Percentiles rank a stretch among this genome's conserved stretches.
Conservation (phyloP, 2,113 vertebrate species). For the Brienomyrus brachyistius region DNA sequence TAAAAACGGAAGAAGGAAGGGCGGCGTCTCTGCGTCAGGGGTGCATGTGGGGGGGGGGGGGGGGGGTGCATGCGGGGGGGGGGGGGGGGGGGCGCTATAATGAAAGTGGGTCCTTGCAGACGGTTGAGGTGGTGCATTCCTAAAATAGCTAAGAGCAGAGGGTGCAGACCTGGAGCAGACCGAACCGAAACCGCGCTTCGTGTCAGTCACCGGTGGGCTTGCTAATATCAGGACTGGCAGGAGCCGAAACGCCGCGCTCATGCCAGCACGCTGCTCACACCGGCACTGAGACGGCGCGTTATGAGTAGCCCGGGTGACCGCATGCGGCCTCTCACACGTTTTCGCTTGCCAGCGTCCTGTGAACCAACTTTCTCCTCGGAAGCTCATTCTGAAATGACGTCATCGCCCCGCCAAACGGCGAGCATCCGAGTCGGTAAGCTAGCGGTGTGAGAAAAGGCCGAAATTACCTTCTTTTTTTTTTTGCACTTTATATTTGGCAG, state of each 20-base stretch:
- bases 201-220: not conserved
- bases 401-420: not conserved
- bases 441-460: conserved; percentile 39
- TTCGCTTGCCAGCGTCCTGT: not conserved
- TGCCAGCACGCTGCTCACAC: not conserved
- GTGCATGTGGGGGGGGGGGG: not conserved
- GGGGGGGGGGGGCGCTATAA: not conserved
- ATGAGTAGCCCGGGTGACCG: not conserved
- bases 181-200: not conserved
- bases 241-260: not conserved
- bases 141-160: not conserved
- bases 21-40: conserved; percentile 28
- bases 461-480: conserved; percentile 9
- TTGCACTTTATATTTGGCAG: conserved; percentile 16
- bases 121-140: not conserved
- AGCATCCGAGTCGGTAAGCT: conserved; percentile 29
- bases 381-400: not conserved
- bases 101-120: not conserved
- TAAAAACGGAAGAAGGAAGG: conserved; percentile 63
- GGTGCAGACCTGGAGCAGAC: not conserved
- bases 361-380: not conserved
- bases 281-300: not conserved
- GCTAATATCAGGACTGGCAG: not conserved
- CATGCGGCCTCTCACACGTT: not conserved
- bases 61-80: not conserved